phyloP scores from a whole-genome alignment of 30 jellyfish, hydroid and myxozoan genomes.

The Clytia hemisphaerica region DNA sequence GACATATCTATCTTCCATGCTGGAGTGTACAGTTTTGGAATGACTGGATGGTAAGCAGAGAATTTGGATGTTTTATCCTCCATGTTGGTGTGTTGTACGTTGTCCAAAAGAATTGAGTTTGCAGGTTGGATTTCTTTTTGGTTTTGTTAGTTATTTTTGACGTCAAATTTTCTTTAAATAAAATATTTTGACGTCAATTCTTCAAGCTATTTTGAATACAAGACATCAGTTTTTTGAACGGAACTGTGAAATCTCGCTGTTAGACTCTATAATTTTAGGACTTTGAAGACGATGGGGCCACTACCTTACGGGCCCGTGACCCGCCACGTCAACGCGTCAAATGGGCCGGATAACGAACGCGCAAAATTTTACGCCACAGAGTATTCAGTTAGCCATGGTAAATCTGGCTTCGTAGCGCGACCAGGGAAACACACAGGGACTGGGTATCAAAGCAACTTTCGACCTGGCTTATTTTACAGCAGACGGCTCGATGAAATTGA shows the following conservation, averaged over 20 bases:
- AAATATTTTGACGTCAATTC: no score
- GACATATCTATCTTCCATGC: conserved; percentile 86
- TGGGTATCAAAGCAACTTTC: conserved; percentile 59
- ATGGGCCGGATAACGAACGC: conserved; percentile 46
- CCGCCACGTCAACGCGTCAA: conserved; percentile 43
- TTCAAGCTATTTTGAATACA: no score
- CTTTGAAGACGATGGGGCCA: conserved; percentile 44
- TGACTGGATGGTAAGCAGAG: conserved; percentile 79
- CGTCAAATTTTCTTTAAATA: no score
- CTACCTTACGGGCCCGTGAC: conserved; percentile 57
- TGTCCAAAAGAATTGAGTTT: no score
- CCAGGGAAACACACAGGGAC: conserved; percentile 64
- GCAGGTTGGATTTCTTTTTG: no score
- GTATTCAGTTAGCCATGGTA: conserved; percentile 46
- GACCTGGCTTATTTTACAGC: conserved; percentile 67
- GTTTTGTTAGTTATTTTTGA: no score
- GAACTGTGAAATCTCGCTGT: no score
- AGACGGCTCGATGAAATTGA: conserved; percentile 58
- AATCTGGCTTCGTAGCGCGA: conserved; percentile 46
- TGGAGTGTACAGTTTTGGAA: conserved; percentile 78
- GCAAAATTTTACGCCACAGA: conserved; percentile 54
- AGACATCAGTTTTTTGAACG: no score
- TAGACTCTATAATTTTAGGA: no score
- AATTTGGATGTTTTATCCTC: conserved; percentile 23
- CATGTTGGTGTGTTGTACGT: no score